Evolutionary conservation across 2,113 vertebrate species (phyloP).

Genomic region (Columbina picui): DNA sequence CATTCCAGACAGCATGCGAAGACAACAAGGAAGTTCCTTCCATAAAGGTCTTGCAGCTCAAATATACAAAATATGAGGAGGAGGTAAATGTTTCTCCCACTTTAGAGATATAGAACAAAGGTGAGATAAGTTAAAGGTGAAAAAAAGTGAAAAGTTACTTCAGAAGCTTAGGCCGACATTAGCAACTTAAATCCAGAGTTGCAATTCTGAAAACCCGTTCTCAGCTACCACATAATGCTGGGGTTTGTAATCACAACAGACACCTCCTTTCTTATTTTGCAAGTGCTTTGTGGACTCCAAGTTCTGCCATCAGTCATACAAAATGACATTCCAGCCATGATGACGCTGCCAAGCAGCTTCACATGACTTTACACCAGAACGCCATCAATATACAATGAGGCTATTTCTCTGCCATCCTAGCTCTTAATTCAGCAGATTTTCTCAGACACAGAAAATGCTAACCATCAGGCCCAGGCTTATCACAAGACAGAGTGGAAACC

Average conservation of each 20-base stretch:
- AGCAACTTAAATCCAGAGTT: not conserved
- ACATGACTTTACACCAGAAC: not conserved
- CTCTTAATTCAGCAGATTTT: not conserved
- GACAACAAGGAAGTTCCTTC: not conserved
- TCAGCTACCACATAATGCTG: not conserved
- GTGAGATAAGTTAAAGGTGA: not conserved
- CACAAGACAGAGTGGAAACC: slow-evolving; percentile 29
- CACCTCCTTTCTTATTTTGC: not conserved
- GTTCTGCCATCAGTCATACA: not conserved
- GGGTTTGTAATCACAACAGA: not conserved
- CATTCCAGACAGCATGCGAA: not conserved
- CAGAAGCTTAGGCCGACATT: not conserved
- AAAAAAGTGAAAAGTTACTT: not conserved
- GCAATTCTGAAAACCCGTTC: not conserved
- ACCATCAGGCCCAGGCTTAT: not conserved
- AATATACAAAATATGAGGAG: not conserved
- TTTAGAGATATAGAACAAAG: not conserved
- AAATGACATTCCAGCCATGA: not conserved
- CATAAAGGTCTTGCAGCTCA: not conserved
- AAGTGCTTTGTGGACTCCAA: not conserved
- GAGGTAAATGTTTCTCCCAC: not conserved
- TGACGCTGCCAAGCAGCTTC: not conserved
- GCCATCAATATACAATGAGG: not conserved
- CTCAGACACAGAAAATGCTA: slow-evolving; percentile 4
- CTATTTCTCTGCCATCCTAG: not conserved